Base-by-base conservation (phyloP, 2,888 invertebrate genomes). In the Incurvaria masculella region DNA sequence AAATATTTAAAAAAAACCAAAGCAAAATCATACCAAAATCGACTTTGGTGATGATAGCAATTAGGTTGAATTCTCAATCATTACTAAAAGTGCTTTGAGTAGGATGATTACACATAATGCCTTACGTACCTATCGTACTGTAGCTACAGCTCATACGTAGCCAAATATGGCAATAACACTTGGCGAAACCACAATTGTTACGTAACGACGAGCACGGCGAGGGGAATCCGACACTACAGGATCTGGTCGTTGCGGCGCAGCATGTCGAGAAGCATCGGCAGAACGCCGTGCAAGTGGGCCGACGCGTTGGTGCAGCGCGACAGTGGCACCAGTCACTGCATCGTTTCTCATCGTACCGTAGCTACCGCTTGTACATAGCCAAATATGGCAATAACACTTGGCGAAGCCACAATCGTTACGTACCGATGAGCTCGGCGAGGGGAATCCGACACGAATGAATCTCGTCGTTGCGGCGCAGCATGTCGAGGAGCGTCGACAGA, bases 141-240 rank as follows among this genome's bases (percentile, higher is more conserved):
- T n/a, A n/a, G 10, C n/a, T 2, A 16, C 16, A 21, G 20, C 21
- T 21, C 55, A 62, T 55, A 27, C 68, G 70, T 70, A 10, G 70
- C 56, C 16, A 70, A 54, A 44, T 8, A 17, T 4, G 16, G 21
- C 11, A 8, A 10, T 8, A 27, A 27, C 27, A 8, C 27, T 14
- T 27, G 27, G 8, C 14, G 8, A 8, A 27, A 10, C 27, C 10
- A 10, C 8, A 8, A 27, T 8, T 27, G 10, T 14, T 8, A 10
- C 27, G 8, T 8, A 10, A 27, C 27, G 10, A 10, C 14, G 10
- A 8, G 14, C 27, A 27, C 10, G 27, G 8, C 14, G 10, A 10
- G 8, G 10, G 14, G 10, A 27, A 27, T 27, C 27, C 8, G 10
- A 10, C 10, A 27, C 27, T 14, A 27, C 10, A 8, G 14, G 8